These are phyloP conservation scores for Xyrauchen texanus DNA, from an alignment of 2,113 vertebrate genomes.

Conservation along the genomic window DNA sequence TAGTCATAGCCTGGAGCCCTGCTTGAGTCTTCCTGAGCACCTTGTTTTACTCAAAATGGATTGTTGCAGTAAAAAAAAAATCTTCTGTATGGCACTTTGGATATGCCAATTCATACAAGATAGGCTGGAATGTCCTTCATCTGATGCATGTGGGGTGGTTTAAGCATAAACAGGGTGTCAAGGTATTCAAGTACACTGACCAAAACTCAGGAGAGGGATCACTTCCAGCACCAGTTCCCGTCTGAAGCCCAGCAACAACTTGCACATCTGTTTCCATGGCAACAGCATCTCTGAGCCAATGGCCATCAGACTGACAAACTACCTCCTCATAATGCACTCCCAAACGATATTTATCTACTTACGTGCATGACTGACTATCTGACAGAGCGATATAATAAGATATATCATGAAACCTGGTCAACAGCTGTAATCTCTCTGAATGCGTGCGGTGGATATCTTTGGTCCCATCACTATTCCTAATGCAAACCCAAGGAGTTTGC, in stretches of 20 bases:
- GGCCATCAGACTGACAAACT: conserved; percentile 51
- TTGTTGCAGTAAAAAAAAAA: too few species aligned
- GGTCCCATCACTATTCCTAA: neutral
- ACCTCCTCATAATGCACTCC: conserved; percentile 47
- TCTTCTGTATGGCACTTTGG: too few species aligned
- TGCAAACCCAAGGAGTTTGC: neutral
- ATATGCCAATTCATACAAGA: too few species aligned
- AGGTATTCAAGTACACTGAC: neutral
- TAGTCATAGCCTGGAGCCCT: too few species aligned
- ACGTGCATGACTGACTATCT: conserved; percentile 53
- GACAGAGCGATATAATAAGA: conserved; percentile 8
- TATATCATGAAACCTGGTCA: conserved; percentile 22
- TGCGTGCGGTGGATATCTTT: neutral
- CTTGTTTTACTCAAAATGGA: too few species aligned
- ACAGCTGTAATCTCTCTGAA: neutral
- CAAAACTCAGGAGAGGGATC: conserved; percentile 48
- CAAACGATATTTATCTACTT: conserved; percentile 54
- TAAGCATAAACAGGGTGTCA: too few species aligned
- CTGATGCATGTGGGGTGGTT: too few species aligned
- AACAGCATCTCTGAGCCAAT: conserved; percentile 54
- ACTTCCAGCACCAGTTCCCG: conserved; percentile 52
- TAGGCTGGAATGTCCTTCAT: too few species aligned
- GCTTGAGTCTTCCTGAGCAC: too few species aligned
- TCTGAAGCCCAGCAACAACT: conserved; percentile 46
- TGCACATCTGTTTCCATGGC: conserved; percentile 66